A percentile compares a stretch with the other conserved stretches of the same genome.
phyloP scores from a whole-genome alignment of 1,140 invertebrate species.

The Heliconius melpomene region DNA sequence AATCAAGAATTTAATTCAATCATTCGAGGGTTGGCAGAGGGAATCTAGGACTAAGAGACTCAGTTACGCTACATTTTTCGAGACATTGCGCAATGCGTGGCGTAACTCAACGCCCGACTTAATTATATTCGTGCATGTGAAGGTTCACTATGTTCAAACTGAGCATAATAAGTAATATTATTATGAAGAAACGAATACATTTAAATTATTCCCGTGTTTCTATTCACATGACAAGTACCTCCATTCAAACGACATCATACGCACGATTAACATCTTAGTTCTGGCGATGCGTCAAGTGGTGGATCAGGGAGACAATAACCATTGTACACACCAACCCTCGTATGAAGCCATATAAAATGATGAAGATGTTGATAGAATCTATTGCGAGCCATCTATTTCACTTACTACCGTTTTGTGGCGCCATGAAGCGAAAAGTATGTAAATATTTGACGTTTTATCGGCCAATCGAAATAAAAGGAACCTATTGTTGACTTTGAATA shows the following conservation, averaged over 20 bases:
- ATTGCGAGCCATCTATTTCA: slow-evolving; percentile 10
- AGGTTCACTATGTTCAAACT: too few species aligned
- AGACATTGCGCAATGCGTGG: too few species aligned
- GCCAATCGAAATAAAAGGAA: not conserved
- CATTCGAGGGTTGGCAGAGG: too few species aligned
- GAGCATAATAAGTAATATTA: too few species aligned
- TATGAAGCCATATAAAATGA: slow-evolving; percentile 29
- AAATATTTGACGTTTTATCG: slow-evolving; percentile 20
- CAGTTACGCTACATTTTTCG: too few species aligned
- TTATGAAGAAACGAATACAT: too few species aligned
- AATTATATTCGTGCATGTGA: too few species aligned
- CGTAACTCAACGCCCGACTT: too few species aligned
- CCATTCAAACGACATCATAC: slow-evolving; percentile 26
- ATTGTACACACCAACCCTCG: slow-evolving; percentile 26
- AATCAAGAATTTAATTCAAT: too few species aligned
- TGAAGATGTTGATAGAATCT: slow-evolving; percentile 26
- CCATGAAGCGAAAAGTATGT: slow-evolving; percentile 10
- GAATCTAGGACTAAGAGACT: too few species aligned
- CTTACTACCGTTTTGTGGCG: not conserved
- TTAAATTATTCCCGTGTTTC: too few species aligned
- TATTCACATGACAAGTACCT: slow-evolving; percentile 14
- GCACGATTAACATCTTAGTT: slow-evolving; percentile 30
- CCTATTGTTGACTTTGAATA: not conserved
- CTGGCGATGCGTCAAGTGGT: slow-evolving; percentile 18
- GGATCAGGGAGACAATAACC: slow-evolving; percentile 34